Percentiles rank a stretch among this genome's conserved stretches.
Conservation (phyloP, 2,888 invertebrate genomes). For the Herminia tarsipennalis region DNA sequence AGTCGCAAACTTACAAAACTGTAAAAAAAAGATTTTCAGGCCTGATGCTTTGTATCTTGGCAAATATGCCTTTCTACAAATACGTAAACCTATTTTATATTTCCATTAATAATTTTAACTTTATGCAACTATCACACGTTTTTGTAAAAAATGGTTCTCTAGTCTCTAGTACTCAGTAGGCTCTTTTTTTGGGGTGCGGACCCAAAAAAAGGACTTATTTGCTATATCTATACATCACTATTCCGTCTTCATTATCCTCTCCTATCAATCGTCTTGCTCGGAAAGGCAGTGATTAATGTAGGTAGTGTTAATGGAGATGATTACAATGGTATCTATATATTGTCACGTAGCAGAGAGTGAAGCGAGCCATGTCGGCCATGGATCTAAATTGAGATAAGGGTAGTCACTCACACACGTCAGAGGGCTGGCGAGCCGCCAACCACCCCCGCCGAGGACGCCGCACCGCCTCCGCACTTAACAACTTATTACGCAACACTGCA, state of each 20-base stretch:
- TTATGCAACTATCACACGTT: too few relatives aligned
- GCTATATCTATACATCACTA: neutral
- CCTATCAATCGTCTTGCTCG: constrained; percentile 8
- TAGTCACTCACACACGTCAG: constrained; percentile 56
- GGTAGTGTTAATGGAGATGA: constrained; percentile 10
- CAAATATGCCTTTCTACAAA: too few relatives aligned
- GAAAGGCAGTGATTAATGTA: constrained; percentile 27
- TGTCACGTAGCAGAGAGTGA: constrained; percentile 48
- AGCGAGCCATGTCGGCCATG: constrained; percentile 53
- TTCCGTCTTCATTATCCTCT: neutral
- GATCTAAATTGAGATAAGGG: constrained; percentile 62
- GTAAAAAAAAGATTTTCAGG: too few relatives aligned
- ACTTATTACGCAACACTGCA: constrained; percentile 58
- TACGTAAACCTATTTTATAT: too few relatives aligned
- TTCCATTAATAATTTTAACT: too few relatives aligned
- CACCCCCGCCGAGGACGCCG: constrained; percentile 40
- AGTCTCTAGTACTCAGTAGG: too few relatives aligned
- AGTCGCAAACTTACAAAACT: too few relatives aligned
- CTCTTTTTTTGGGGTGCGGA: too few relatives aligned
- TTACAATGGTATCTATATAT: constrained; percentile 34
- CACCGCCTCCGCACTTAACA: constrained; percentile 45
- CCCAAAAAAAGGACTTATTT: too few relatives aligned
- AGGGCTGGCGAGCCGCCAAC: constrained; percentile 67
- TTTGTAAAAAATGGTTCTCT: too few relatives aligned
- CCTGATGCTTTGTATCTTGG: too few relatives aligned